phyloP scores from a whole-genome alignment of 2,113 vertebrate genomes.

The Spheniscus mendiculus region DNA sequence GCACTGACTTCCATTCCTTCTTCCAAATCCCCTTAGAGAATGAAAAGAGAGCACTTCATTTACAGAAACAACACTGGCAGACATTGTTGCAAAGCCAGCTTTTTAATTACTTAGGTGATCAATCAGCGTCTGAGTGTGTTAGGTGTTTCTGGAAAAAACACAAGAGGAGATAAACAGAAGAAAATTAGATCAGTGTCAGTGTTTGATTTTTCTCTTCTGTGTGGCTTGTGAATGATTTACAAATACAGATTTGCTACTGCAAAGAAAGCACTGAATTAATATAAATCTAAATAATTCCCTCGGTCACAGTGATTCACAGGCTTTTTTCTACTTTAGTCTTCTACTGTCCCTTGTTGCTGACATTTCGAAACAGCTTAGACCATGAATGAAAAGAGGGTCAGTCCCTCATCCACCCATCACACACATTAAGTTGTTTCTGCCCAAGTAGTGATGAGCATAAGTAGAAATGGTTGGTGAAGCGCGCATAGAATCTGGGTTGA shows the following conservation, averaged over 20 bases:
- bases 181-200: background rate
- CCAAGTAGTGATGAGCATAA: background rate
- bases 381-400: background rate
- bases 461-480: background rate
- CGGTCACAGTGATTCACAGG: background rate
- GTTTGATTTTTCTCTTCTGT: background rate
- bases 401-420: background rate
- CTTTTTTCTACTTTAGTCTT: background rate
- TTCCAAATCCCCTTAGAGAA: slow-evolving; percentile 47
- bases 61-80: background rate
- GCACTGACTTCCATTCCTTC: slow-evolving; percentile 72
- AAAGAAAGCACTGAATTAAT: background rate
- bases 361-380: background rate
- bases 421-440: background rate
- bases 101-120: background rate
- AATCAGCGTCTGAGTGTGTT: background rate
- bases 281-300: background rate
- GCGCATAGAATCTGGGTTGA: background rate
- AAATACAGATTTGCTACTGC: background rate
- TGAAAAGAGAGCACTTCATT: background rate
- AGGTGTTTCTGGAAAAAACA: background rate
- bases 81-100: background rate
- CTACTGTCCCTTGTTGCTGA: background rate
- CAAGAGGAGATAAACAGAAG: background rate
- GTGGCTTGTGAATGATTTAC: background rate